Evolutionary conservation across 2,888 invertebrate genomes (phyloP), one percentile per base, ranked within the genome.

Genomic region (Sericinus montela): DNA sequence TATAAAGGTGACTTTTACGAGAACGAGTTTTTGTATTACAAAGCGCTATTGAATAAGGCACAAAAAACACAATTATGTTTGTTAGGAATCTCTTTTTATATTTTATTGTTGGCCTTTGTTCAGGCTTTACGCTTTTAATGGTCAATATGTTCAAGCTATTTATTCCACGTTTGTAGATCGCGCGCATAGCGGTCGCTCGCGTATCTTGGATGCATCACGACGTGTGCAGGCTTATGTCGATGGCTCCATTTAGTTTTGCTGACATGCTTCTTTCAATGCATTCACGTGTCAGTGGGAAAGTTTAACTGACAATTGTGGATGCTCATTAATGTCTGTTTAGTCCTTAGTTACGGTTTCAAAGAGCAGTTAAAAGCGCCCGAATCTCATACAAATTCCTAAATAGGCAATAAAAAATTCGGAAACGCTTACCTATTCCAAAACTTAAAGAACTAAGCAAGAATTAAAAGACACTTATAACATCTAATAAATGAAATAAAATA

Each of bases 1-100:
- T 85, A 83, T 80, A 86, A 87, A 86, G 81, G 87, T 87, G 85
- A 83, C 86, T 86, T 83, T 87, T 86, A 86, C 72, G 80, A 84
- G 80, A 81, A 79, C 72, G 74, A 69, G 75, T 80, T 80, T 81
- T 75, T 79, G 73, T 80, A 59, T 69, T 67, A 85, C 84, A 84
- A 85, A 81, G 81, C 73, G 66, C 71, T 72, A 83, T 83, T 81
- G 83, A 83, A 80, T 75, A 74, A 72, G 67, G 76, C 68, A 81
- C 80, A 84, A 83, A 82, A 62, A 84, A 84, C 80, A 85, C 84
- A 86, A 86, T 87, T 80, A 85, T 80, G 75, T 86, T 87, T 87
- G 85, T 82, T 84, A 73, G 69, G 76, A 71, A 77, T 77, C 65
- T 80, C 71, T 74, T 75, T 71, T 69, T 60, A 54, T 65, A 58